Percentiles rank a stretch among this genome's conserved stretches.
Conservation (phyloP, 2,797 vertebrate species). For the Salarias fasciatus region DNA sequence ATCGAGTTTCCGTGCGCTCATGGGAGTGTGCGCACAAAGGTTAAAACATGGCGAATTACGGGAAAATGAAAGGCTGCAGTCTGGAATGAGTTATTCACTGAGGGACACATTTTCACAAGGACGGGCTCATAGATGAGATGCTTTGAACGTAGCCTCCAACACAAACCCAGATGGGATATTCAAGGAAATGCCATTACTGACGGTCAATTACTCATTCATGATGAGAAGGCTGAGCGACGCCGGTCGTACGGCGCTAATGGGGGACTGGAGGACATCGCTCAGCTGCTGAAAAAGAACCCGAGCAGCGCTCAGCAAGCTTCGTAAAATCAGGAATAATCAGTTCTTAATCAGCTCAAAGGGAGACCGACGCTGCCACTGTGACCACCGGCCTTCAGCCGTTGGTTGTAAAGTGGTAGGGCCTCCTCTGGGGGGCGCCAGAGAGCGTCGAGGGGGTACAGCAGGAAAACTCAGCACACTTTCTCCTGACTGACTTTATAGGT, state of each 20-base stretch:
- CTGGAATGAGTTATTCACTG: background rate
- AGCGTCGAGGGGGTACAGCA: too few species aligned
- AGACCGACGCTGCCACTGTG: too few species aligned
- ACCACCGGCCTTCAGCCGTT: too few species aligned
- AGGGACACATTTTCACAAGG: too few species aligned
- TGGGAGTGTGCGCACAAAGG: slow-evolving; percentile 15
- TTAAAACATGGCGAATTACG: slow-evolving; percentile 8
- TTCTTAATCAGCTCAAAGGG: too few species aligned
- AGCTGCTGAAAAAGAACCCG: too few species aligned
- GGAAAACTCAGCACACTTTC: too few species aligned
- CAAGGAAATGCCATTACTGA: background rate
- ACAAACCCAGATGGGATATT: background rate
- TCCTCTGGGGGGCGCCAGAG: too few species aligned
- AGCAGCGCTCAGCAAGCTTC: too few species aligned
- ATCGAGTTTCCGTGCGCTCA: slow-evolving; percentile 12
- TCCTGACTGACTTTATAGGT: too few species aligned
- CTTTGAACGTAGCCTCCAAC: slow-evolving; percentile 1
- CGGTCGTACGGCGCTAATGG: background rate
- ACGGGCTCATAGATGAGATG: background rate
- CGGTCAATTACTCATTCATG: slow-evolving; percentile 5
- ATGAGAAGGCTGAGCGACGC: background rate
- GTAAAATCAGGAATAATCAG: too few species aligned
- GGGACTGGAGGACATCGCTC: background rate
- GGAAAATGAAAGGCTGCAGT: slow-evolving; percentile 12
- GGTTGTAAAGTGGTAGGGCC: too few species aligned